phyloP scores from a whole-genome alignment of 2,888 invertebrate species.

The Notodonta ziczac region DNA sequence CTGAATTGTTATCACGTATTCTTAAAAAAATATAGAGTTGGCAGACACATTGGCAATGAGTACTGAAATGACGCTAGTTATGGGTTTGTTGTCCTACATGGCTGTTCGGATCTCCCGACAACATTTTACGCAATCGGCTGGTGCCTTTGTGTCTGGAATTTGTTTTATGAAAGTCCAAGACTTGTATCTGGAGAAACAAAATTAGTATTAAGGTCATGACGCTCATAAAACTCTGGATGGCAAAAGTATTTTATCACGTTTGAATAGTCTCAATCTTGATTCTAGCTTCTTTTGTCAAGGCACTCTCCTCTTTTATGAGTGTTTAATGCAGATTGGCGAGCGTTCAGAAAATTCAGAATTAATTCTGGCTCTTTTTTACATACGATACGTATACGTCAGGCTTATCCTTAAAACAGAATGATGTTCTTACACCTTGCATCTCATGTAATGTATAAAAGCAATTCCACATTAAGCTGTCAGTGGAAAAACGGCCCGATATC shows the following conservation, averaged over 20 bases:
- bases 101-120: constrained; percentile 40
- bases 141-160: constrained; percentile 65
- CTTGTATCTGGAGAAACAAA: constrained; percentile 20
- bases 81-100: constrained; percentile 58
- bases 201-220: constrained; percentile 16
- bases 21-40: constrained; percentile 27
- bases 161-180: constrained; percentile 37
- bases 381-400: not conserved
- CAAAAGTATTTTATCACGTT: constrained; percentile 16
- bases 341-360: not conserved
- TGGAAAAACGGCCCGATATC: constrained; percentile 13
- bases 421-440: not conserved
- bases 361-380: too few species aligned
- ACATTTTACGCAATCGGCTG: constrained; percentile 50
- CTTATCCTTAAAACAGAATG: too few species aligned
- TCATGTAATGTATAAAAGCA: not conserved
- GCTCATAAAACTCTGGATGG: constrained; percentile 13
- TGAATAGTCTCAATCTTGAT: constrained; percentile 12
- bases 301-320: constrained; percentile 1
- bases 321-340: constrained; percentile 1
- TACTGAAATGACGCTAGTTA: constrained; percentile 42
- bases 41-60: constrained; percentile 40
- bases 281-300: not conserved
- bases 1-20: constrained; percentile 19
- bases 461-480: not conserved